Percentiles rank a stretch among this genome's conserved stretches.
Conservation (phyloP, 2,113 vertebrate genomes). For the Crotalus viridis region DNA sequence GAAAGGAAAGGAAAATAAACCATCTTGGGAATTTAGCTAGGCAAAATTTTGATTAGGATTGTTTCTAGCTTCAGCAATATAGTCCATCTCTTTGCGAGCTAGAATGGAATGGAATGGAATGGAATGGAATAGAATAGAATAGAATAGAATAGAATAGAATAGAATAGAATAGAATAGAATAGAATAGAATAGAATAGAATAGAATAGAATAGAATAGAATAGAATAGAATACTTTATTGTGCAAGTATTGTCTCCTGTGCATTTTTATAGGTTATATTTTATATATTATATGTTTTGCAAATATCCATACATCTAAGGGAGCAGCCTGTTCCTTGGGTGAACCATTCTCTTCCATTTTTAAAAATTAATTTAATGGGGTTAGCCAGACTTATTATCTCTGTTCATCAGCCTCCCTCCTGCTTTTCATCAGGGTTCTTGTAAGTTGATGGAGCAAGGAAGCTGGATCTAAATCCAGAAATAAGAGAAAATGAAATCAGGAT, state of each 20-base stretch:
- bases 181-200: no score
- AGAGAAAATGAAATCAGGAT: constrained; percentile 46
- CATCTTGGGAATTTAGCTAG: not conserved
- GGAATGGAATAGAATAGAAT: not conserved
- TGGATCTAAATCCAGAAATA: constrained; percentile 50
- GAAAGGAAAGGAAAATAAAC: not conserved
- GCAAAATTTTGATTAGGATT: not conserved
- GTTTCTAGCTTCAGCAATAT: constrained; percentile 4
- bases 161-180: not conserved
- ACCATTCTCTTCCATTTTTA: constrained; percentile 13
- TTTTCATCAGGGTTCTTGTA: constrained; percentile 28
- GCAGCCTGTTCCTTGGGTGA: constrained; percentile 36
- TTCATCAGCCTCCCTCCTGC: constrained; percentile 41
- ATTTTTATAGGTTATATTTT: not conserved
- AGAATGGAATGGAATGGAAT: no score
- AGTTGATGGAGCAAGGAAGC: constrained; percentile 39
- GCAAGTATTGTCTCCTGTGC: not conserved
- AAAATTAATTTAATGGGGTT: constrained; percentile 13
- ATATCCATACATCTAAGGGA: not conserved
- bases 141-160: no score
- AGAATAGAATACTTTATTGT: no score
- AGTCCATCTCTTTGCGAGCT: not conserved
- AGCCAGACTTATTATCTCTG: constrained; percentile 51
- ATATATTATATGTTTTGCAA: not conserved
- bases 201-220: not conserved